Percentiles rank a stretch among this genome's conserved stretches.
Conservation (phyloP, 2,797 vertebrate species). For the Pteronotus mesoamericanus region DNA sequence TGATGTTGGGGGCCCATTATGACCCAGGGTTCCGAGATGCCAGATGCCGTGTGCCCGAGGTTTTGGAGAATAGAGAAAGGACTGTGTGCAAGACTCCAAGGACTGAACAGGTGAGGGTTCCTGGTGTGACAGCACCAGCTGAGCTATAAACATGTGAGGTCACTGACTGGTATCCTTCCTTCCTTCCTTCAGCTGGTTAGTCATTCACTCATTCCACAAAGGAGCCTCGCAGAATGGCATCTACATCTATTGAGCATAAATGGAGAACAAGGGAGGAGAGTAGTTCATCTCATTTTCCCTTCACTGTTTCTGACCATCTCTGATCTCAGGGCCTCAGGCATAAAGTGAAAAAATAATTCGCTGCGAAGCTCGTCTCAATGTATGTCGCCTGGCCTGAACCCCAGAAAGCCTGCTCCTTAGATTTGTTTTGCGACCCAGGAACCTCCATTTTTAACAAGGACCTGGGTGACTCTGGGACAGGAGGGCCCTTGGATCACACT, state of each 20-base stretch:
- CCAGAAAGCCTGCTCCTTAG: background rate
- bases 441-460: background rate
- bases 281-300: too few species aligned
- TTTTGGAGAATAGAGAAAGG: background rate
- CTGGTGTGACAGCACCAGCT: background rate
- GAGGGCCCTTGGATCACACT: background rate
- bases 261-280: background rate
- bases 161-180: background rate
- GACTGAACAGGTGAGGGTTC: fast-evolving
- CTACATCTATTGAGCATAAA: too few species aligned
- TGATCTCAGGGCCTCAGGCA: fast-evolving
- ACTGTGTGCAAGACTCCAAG: background rate
- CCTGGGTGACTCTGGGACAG: background rate
- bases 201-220: background rate
- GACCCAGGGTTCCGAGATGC: background rate
- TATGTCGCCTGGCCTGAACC: background rate
- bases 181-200: too few species aligned
- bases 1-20: too few species aligned
- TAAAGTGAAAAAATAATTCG: background rate
- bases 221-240: background rate
- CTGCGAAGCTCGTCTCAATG: background rate
- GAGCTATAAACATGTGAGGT: background rate
- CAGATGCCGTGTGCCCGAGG: background rate
- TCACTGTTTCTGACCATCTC: too few species aligned
- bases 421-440: background rate